A percentile compares a stretch with the other conserved stretches of the same genome.
Conservation (phyloP, 2,113 vertebrate genomes). For the Cryptotis parvus region DNA sequence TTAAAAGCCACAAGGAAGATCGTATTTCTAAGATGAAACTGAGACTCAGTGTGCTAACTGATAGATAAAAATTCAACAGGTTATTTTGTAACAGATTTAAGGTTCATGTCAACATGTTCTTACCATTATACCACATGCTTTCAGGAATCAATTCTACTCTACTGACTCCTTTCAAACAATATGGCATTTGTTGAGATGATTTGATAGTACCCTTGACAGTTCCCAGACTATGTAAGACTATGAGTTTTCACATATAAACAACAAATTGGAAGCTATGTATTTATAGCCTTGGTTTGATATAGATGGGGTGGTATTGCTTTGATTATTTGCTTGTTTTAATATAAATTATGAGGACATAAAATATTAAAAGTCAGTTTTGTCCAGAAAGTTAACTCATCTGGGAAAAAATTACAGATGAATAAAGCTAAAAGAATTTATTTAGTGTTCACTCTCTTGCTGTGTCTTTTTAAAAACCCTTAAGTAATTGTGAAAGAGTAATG, state of each 20-base stretch:
- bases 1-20: background rate
- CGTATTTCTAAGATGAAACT: background rate
- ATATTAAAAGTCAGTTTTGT: background rate
- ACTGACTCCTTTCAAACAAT: background rate
- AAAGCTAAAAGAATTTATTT: background rate
- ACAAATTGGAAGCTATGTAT: background rate
- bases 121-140: background rate
- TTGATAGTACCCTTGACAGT: background rate
- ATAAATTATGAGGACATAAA: background rate
- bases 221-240: background rate
- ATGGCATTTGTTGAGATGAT: background rate
- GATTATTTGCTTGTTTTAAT: background rate
- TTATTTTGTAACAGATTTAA: background rate
- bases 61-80: background rate
- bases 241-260: constrained; percentile 4
- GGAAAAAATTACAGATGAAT: background rate
- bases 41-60: background rate
- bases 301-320: background rate
- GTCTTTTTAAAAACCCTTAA: background rate
- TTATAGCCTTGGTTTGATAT: background rate
- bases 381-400: background rate
- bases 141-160: background rate
- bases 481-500: background rate
- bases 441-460: background rate
- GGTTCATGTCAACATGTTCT: background rate